Evolutionary conservation across 2,888 invertebrate species (phyloP).

Genomic region (Brassicogethes aeneus): DNA sequence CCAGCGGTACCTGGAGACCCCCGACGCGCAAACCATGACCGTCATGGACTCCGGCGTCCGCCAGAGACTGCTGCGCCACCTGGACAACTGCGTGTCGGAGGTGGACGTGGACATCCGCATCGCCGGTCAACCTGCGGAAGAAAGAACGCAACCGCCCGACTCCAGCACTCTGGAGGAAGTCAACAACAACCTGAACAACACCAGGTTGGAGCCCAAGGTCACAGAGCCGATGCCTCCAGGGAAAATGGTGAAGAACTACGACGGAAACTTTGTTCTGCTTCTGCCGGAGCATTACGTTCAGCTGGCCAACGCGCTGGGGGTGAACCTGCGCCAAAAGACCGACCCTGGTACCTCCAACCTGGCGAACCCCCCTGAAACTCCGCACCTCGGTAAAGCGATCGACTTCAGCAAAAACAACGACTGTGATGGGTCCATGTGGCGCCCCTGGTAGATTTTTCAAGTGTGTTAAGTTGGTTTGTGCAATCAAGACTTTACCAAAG

Average conservation of each 20-base stretch:
- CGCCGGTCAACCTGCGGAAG: conserved; percentile 17
- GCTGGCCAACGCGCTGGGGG: conserved; percentile 45
- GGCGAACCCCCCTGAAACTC: conserved; percentile 1
- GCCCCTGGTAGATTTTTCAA: conserved; percentile 41
- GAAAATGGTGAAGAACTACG: conserved; percentile 43
- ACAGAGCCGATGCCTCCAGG: background rate
- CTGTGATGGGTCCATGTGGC: conserved; percentile 43
- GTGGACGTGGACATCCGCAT: conserved; percentile 45
- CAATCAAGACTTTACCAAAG: conserved; percentile 3
- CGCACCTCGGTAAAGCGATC: conserved; percentile 39
- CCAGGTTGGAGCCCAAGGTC: conserved; percentile 11
- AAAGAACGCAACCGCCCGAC: conserved; percentile 33
- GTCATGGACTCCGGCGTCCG: conserved; percentile 49
- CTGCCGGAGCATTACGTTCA: conserved; percentile 55
- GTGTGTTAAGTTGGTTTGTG: conserved; percentile 9
- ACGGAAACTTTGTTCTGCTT: conserved; percentile 53
- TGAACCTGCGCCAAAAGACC: conserved; percentile 34
- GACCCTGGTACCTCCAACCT: conserved; percentile 20
- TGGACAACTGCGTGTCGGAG: conserved; percentile 54
- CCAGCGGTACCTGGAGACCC: conserved; percentile 49
- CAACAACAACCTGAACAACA: conserved; percentile 27
- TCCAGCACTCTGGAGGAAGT: conserved; percentile 36
- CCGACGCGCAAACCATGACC: conserved; percentile 51
- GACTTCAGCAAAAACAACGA: conserved; percentile 43
- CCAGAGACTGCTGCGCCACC: conserved; percentile 49